Conservation (phyloP, 2,888 invertebrate species). For the Agrochola lota region DNA sequence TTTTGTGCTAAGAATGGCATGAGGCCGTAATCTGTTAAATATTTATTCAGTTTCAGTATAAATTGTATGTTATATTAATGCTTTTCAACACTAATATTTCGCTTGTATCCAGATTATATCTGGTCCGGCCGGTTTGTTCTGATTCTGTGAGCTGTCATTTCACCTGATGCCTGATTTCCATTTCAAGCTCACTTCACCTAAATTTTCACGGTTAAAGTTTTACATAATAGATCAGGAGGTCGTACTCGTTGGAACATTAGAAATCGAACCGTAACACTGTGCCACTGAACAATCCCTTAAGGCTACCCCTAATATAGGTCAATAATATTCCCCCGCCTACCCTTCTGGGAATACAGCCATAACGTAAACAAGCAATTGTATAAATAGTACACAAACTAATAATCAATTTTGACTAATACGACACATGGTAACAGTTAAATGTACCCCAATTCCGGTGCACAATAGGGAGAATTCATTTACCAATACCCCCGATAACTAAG, state of each 20-base stretch:
- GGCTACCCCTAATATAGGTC: not conserved
- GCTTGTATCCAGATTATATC: not conserved
- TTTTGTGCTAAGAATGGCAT: not conserved
- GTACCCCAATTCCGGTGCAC: constrained; percentile 53
- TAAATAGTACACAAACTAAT: constrained; percentile 48
- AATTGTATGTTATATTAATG: not conserved
- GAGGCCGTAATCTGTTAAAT: not conserved
- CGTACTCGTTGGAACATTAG: not conserved
- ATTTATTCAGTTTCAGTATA: not conserved
- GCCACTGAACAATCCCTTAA: not conserved
- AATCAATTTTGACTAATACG: constrained; percentile 53
- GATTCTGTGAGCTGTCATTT: not conserved
- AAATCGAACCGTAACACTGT: not conserved
- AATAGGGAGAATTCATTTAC: constrained; percentile 60
- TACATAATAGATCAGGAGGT: not conserved
- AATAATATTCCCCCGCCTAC: not conserved
- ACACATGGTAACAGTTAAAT: constrained; percentile 58
- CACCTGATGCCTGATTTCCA: too few relatives aligned
- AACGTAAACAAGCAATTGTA: constrained; percentile 10
- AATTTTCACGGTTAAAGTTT: not conserved
- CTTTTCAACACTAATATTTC: not conserved
- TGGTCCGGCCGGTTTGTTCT: not conserved
- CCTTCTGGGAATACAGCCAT: not conserved
- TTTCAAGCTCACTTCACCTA: too few relatives aligned
- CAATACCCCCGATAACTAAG: constrained; percentile 56